A percentile compares a stretch with the other conserved stretches of the same genome.
Conservation (phyloP, 1,140 invertebrate species). For the Sycophaga agraensis region DNA sequence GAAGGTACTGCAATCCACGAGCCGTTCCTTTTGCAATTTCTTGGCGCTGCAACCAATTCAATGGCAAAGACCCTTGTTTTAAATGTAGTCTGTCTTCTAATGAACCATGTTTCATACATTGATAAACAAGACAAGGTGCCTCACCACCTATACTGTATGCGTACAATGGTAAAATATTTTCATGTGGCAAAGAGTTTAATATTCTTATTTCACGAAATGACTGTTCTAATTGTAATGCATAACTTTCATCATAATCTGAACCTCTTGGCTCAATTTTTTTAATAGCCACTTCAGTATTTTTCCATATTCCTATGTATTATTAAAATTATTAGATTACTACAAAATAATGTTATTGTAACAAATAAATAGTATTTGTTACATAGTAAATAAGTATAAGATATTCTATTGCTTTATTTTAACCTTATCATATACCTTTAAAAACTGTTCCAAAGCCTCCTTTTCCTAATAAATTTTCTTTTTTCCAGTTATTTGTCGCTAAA, state of each 20-base stretch:
- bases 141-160: slow-evolving; percentile 75
- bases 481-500: slow-evolving; percentile 79
- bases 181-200: slow-evolving; percentile 82
- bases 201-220: slow-evolving; percentile 76
- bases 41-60: slow-evolving; percentile 77
- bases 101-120: slow-evolving; percentile 90
- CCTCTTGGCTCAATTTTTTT: slow-evolving; percentile 72
- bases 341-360: too few species aligned
- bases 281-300: slow-evolving; percentile 85
- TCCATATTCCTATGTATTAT: slow-evolving; percentile 73
- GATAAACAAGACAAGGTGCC: slow-evolving; percentile 88
- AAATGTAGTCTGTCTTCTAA: slow-evolving; percentile 79
- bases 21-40: slow-evolving; percentile 83
- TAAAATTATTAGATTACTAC: too few species aligned
- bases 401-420: too few species aligned
- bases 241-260: slow-evolving; percentile 54
- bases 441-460: slow-evolving; percentile 93
- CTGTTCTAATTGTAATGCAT: slow-evolving; percentile 67
- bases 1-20: slow-evolving; percentile 86
- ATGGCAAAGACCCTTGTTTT: slow-evolving; percentile 63
- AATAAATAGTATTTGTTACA: background rate
- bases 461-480: slow-evolving; percentile 72
- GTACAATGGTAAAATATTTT: slow-evolving; percentile 92
- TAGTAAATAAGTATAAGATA: too few species aligned
- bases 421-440: slow-evolving; percentile 67